Percentiles rank a stretch among this genome's conserved stretches.
phyloP scores from a whole-genome alignment of 2,888 invertebrate genomes.

The Arenicola marina region DNA sequence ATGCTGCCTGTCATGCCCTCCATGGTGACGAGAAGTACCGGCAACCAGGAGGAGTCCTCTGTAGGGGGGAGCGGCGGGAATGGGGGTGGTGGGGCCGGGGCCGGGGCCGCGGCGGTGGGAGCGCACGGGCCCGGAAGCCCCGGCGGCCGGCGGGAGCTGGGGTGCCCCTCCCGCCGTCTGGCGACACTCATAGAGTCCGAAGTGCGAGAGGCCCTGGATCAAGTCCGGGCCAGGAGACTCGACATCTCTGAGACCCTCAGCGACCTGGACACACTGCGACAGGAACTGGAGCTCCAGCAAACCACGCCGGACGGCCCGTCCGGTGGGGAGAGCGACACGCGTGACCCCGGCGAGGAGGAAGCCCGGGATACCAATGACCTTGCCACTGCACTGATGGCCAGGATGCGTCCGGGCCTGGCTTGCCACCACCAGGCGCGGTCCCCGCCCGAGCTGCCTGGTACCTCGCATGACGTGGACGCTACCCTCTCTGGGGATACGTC shows the following conservation, averaged over 20 bases:
- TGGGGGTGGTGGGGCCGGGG: too few species aligned
- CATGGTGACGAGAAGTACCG: conserved; percentile 1
- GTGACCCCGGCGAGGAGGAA: background rate
- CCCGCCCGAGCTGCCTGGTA: background rate
- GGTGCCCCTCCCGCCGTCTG: background rate
- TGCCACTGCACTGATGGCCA: background rate
- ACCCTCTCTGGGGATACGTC: background rate
- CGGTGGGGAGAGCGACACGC: background rate
- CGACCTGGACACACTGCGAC: background rate
- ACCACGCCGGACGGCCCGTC: background rate
- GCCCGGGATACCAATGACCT: background rate
- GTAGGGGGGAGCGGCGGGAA: too few species aligned
- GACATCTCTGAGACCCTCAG: conserved; percentile 5
- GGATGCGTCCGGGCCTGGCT: background rate
- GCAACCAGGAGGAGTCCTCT: background rate
- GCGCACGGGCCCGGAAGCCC: too few species aligned
- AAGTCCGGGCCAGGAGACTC: background rate
- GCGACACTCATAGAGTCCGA: background rate
- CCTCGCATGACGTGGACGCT: background rate
- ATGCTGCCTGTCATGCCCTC: background rate
- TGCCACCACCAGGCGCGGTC: background rate
- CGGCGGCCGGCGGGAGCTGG: background rate
- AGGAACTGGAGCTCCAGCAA: background rate
- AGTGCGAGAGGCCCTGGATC: conserved; percentile 3
- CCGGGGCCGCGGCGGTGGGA: too few species aligned